These are phyloP conservation scores for Apodemia duryi DNA, from an alignment of 2,888 invertebrate genomes.

Conservation along the genomic window DNA sequence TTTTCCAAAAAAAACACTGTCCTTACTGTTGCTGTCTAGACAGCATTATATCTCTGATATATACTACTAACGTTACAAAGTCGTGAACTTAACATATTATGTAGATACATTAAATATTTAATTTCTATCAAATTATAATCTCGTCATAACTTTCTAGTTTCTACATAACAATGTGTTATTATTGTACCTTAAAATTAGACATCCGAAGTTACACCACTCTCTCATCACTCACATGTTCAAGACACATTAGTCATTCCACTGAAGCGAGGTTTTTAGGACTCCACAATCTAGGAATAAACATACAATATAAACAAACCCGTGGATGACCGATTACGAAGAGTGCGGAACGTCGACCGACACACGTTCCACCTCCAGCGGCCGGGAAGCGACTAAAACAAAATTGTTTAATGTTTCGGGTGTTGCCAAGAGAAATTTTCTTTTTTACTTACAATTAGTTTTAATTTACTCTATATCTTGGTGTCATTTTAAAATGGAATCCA, in stretches of 20 bases:
- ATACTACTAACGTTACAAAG: too few species aligned
- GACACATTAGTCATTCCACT: slow-evolving; percentile 3
- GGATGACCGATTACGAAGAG: neutral
- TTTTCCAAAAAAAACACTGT: too few species aligned
- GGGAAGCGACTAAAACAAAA: neutral
- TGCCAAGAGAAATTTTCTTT: neutral
- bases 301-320: slow-evolving; percentile 4
- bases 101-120: too few species aligned
- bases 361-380: neutral
- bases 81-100: too few species aligned
- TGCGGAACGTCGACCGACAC: neutral
- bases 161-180: neutral
- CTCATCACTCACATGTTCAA: neutral
- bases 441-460: too few species aligned
- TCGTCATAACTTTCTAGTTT: neutral
- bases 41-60: too few species aligned
- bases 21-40: too few species aligned
- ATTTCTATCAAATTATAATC: too few species aligned
- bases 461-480: too few species aligned
- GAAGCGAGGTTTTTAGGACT: neutral
- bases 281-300: slow-evolving; percentile 4
- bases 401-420: neutral
- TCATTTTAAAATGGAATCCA: too few species aligned
- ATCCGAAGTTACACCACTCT: neutral
- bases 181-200: neutral